Evolutionary conservation across 1,140 invertebrate species (phyloP).

Genomic region (Globodera rostochiensis): DNA sequence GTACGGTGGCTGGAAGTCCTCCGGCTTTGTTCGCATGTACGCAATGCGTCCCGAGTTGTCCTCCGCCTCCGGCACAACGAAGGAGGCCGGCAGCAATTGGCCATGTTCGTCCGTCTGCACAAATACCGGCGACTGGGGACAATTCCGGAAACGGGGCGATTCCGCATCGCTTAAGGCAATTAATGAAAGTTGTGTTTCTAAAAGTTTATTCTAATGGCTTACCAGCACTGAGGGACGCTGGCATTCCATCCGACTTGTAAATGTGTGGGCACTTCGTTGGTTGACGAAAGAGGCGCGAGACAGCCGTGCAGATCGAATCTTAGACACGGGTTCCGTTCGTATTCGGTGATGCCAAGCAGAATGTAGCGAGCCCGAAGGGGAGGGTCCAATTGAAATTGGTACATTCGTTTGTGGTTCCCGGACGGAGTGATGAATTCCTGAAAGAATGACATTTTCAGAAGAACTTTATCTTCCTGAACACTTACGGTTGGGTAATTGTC

Average conservation of each 20-base stretch:
- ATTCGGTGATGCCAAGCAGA: constrained; percentile 87
- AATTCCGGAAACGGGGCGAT: constrained; percentile 92
- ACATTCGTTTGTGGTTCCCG: constrained; percentile 88
- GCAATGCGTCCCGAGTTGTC: constrained; percentile 93
- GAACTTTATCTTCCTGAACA: neutral
- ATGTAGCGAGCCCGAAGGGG: constrained; percentile 89
- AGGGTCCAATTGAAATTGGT: constrained; percentile 90
- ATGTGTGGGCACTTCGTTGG: constrained; percentile 63
- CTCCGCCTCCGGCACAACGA: constrained; percentile 84
- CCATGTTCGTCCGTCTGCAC: constrained; percentile 84
- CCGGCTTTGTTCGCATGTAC: constrained; percentile 71
- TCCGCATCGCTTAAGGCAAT: constrained; percentile 87
- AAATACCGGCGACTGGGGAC: constrained; percentile 85
- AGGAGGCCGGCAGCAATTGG: constrained; percentile 83
- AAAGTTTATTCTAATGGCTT: constrained; percentile 71
- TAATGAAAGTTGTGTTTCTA: constrained; percentile 88
- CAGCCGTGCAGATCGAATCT: constrained; percentile 95
- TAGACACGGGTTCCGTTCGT: constrained; percentile 91
- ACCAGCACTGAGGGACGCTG: constrained; percentile 1
- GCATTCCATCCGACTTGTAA: constrained; percentile 52
- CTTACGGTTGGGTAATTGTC: constrained; percentile 84
- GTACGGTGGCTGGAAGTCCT: constrained; percentile 84
- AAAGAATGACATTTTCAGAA: neutral
- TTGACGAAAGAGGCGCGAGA: constrained; percentile 69
- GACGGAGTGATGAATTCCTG: constrained; percentile 69